These are phyloP conservation scores for Osmerus eperlanus DNA, from an alignment of 2,113 vertebrate genomes.

Conservation along the genomic window DNA sequence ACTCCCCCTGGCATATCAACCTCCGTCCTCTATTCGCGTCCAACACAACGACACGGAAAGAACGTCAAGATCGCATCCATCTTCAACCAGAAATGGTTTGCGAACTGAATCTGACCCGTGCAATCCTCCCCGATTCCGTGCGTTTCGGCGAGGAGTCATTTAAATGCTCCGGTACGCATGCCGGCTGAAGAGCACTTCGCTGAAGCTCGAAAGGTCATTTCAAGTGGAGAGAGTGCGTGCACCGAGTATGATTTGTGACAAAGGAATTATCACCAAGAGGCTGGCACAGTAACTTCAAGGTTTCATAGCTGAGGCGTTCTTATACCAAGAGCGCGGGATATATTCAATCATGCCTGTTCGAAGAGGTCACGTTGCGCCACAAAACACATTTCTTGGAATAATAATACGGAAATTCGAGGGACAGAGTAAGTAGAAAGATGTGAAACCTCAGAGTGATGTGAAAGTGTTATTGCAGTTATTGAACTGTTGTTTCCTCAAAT, in stretches of 20 bases:
- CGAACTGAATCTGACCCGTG: conserved; percentile 66
- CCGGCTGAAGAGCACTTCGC: conserved; percentile 49
- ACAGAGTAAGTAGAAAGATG: conserved; percentile 88
- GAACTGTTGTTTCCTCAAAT: background rate
- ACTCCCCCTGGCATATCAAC: conserved; percentile 72
- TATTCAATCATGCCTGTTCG: conserved; percentile 92
- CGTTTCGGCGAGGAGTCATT: conserved; percentile 61
- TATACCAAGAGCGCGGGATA: conserved; percentile 64
- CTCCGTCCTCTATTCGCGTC: conserved; percentile 69
- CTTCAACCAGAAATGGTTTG: conserved; percentile 80
- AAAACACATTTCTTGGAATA: conserved; percentile 97
- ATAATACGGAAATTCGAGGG: conserved; percentile 99
- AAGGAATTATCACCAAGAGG: conserved; percentile 64
- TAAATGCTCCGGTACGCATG: conserved; percentile 49
- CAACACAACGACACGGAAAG: conserved; percentile 69
- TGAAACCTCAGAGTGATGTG: background rate
- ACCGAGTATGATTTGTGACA: conserved; percentile 71
- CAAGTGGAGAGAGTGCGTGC: conserved; percentile 62
- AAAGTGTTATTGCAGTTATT: background rate
- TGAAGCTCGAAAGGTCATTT: conserved; percentile 52
- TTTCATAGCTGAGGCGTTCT: conserved; percentile 57
- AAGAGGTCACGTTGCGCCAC: conserved; percentile 98
- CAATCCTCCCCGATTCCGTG: conserved; percentile 59
- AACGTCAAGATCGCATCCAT: conserved; percentile 74
- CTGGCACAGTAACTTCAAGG: conserved; percentile 78